Conservation (phyloP, 2,113 vertebrate genomes). For the Piprites chloris region DNA sequence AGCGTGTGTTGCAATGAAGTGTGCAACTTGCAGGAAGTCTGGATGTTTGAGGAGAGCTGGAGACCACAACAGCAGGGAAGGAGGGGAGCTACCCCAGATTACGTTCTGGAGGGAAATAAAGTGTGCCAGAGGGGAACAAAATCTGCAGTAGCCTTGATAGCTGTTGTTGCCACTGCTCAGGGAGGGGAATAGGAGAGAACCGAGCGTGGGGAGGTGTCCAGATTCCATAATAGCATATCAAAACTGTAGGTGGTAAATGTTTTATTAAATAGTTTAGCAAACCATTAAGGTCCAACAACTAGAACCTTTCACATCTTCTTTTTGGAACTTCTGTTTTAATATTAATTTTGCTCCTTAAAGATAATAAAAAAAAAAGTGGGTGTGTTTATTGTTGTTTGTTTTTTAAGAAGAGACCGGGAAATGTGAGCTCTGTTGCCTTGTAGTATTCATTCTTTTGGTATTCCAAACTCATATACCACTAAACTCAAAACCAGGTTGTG, state of each 20-base stretch:
- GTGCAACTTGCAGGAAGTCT: neutral
- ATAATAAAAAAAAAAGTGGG: neutral
- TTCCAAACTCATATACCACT: neutral
- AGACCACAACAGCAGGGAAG: neutral
- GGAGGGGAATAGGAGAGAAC: neutral
- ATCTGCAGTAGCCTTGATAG: neutral
- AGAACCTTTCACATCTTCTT: neutral
- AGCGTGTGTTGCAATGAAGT: neutral
- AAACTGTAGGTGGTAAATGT: neutral
- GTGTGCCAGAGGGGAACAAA: neutral
- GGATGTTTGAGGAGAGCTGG: neutral
- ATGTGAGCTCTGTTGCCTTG: neutral
- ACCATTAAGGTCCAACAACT: neutral
- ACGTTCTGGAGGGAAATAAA: neutral
- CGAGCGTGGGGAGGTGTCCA: neutral
- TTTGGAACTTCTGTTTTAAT: neutral
- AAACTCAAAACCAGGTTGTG: neutral
- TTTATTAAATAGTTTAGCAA: neutral
- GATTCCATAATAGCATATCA: neutral
- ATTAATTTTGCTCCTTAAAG: neutral
- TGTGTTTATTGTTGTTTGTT: neutral
- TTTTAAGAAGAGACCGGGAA: neutral
- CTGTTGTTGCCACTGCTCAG: neutral
- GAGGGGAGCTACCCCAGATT: neutral
- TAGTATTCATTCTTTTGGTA: neutral